Conservation (phyloP, 2,797 vertebrate species). For the Microctenopoma lineatum region DNA sequence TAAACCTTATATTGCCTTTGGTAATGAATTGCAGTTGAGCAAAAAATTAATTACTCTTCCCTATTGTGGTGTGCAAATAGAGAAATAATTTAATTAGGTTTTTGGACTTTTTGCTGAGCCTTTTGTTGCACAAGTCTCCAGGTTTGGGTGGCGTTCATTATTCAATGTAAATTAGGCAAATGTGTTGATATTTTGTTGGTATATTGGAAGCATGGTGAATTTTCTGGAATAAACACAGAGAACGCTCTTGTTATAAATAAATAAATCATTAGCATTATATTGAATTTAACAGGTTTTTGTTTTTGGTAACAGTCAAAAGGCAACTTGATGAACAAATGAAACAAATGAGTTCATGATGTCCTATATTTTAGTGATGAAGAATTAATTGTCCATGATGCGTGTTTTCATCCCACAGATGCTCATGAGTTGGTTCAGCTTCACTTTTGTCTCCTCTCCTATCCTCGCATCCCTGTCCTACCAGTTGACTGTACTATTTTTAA, state of each 20-base stretch:
- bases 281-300: background rate
- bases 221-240: background rate
- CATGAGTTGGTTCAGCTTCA: background rate
- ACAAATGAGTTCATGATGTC: background rate
- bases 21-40: conserved; percentile 73
- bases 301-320: background rate
- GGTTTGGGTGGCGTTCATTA: conserved; percentile 22
- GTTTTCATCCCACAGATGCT: background rate
- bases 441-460: conserved; percentile 4
- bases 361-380: background rate
- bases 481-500: conserved; percentile 13
- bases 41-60: conserved; percentile 71
- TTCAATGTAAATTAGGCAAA: conserved; percentile 18
- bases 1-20: conserved; percentile 68
- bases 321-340: background rate
- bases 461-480: background rate
- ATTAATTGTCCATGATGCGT: background rate
- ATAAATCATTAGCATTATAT: background rate
- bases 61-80: conserved; percentile 68
- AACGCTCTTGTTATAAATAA: background rate
- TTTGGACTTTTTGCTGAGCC: conserved; percentile 41
- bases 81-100: conserved; percentile 68
- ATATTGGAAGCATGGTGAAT: background rate
- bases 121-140: conserved; percentile 39
- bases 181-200: conserved; percentile 1